phyloP scores from a whole-genome alignment of 2,888 invertebrate species.

The Drosophila monieri region DNA sequence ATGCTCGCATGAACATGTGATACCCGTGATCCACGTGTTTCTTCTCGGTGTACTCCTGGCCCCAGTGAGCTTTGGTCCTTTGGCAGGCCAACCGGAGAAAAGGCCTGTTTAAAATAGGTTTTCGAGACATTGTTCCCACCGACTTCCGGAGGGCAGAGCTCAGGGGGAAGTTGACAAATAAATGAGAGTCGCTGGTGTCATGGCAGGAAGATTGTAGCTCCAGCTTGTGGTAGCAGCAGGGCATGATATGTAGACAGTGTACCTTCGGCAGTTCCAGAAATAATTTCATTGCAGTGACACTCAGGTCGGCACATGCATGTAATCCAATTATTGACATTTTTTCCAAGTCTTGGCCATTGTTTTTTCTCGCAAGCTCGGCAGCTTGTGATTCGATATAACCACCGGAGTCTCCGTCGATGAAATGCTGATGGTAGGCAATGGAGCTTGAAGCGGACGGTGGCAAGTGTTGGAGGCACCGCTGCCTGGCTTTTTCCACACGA shows the following conservation, averaged over 20 bases:
- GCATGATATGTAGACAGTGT: constrained; percentile 87
- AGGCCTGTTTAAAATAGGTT: constrained; percentile 85
- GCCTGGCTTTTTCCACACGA: constrained; percentile 86
- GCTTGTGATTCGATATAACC: constrained; percentile 84
- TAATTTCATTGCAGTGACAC: constrained; percentile 87
- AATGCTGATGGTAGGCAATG: constrained; percentile 87
- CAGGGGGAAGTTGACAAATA: constrained; percentile 88
- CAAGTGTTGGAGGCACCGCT: constrained; percentile 86
- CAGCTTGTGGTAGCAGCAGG: constrained; percentile 93
- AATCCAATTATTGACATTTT: constrained; percentile 86
- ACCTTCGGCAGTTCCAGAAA: constrained; percentile 86
- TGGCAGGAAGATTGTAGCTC: constrained; percentile 51
- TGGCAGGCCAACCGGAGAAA: constrained; percentile 91
- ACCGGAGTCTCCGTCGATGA: constrained; percentile 85
- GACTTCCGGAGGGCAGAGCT: constrained; percentile 85
- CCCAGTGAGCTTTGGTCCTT: constrained; percentile 86
- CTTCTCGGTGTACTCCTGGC: constrained; percentile 83
- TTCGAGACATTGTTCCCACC: constrained; percentile 69
- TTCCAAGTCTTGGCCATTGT: constrained; percentile 14
- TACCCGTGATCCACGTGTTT: constrained; percentile 83
- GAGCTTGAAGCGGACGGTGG: constrained; percentile 84
- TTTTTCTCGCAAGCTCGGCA: constrained; percentile 72
- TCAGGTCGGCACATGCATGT: constrained; percentile 92
- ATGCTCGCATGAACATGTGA: constrained; percentile 86
- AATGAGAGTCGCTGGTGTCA: not conserved